Conservation (phyloP, 2,113 vertebrate genomes). For the Carassius auratus region DNA sequence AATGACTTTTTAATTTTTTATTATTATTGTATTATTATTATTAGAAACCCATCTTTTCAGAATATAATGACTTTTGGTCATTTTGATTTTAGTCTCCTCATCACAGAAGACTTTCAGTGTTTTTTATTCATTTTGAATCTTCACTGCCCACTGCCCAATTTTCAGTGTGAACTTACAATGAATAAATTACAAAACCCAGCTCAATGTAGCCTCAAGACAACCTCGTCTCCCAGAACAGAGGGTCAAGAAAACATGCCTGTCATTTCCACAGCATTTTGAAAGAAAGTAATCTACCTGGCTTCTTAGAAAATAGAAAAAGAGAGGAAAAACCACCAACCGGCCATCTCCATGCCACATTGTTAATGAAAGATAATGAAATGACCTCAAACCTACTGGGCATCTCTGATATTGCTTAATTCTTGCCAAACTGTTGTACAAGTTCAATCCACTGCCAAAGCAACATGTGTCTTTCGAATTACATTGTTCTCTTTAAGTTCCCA, state of each 20-base stretch:
- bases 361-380: neutral
- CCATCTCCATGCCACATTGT: neutral
- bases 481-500: constrained; percentile 14
- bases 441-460: neutral
- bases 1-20: neutral
- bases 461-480: constrained; percentile 24
- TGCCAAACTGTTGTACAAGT: neutral
- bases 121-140: neutral
- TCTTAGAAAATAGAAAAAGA: neutral
- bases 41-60: neutral
- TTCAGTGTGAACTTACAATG: neutral
- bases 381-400: neutral
- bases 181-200: neutral
- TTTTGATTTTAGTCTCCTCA: neutral
- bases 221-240: neutral
- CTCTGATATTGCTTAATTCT: neutral
- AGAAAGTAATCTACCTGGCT: neutral
- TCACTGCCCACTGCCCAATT: neutral
- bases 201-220: neutral
- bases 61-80: neutral
- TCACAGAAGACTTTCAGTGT: neutral
- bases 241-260: neutral
- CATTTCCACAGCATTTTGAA: neutral
- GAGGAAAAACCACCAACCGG: neutral
- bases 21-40: neutral